phyloP scores from a whole-genome alignment of 2,888 invertebrate species.

The Serrognathus titanus region DNA sequence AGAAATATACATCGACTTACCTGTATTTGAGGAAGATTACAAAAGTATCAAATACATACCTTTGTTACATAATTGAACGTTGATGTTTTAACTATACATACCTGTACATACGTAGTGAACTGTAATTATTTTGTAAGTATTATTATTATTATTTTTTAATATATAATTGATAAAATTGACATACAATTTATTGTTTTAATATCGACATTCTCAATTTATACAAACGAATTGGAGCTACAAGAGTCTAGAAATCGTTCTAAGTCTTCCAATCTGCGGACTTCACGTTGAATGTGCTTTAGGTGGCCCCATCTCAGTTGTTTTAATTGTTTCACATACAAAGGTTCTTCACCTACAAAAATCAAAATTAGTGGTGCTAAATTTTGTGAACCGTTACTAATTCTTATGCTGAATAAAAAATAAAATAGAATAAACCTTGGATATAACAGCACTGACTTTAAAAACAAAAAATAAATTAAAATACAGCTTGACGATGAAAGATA shows the following conservation, averaged over 20 bases:
- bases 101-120: background rate
- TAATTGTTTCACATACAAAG: conserved; percentile 45
- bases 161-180: too few species aligned
- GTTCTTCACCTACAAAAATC: conserved; percentile 29
- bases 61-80: conserved; percentile 20
- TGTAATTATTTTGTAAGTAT: conserved; percentile 1
- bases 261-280: conserved; percentile 47
- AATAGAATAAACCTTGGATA: too few species aligned
- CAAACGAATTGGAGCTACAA: conserved; percentile 29
- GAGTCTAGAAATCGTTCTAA: conserved; percentile 48
- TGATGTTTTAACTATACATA: background rate
- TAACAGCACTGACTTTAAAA: too few species aligned
- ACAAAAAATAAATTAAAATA: too few species aligned
- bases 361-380: background rate
- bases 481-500: too few species aligned
- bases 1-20: conserved; percentile 44
- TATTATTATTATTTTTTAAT: background rate
- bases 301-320: conserved; percentile 50
- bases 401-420: too few species aligned
- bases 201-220: conserved; percentile 6
- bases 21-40: conserved; percentile 41
- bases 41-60: conserved; percentile 45
- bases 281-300: conserved; percentile 49
- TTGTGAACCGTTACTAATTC: background rate
- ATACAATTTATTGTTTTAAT: too few species aligned